A percentile compares a stretch with the other conserved stretches of the same genome.
Evolutionary conservation across 2,797 vertebrate genomes (phyloP).

Genomic region (Clarias laeviceps): DNA sequence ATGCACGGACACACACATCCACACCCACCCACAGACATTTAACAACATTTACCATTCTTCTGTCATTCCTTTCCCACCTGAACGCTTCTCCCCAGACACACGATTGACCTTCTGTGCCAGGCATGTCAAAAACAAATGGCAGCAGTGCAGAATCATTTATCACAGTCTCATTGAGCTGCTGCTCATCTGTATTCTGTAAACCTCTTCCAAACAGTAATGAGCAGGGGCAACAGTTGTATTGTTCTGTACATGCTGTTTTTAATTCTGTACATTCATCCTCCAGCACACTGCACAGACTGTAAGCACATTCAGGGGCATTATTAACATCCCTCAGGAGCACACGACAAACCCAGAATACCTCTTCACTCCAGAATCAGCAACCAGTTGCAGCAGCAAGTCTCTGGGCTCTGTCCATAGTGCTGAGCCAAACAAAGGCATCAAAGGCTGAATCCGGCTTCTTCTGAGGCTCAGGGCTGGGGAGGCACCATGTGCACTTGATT

Average conservation of each 20-base stretch:
- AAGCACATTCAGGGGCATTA: slow-evolving; percentile 3
- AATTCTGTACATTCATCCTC: slow-evolving; percentile 30
- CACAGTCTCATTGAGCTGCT: slow-evolving; percentile 45
- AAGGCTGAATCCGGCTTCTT: slow-evolving; percentile 61
- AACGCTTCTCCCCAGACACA: slow-evolving; percentile 44
- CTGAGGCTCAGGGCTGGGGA: slow-evolving; percentile 63
- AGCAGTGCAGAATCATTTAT: slow-evolving; percentile 47
- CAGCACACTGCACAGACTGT: slow-evolving; percentile 16
- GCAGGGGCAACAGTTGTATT: slow-evolving; percentile 16
- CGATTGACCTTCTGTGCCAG: slow-evolving; percentile 46
- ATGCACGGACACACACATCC: slow-evolving; percentile 67
- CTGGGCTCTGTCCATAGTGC: slow-evolving; percentile 71
- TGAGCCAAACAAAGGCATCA: slow-evolving; percentile 73
- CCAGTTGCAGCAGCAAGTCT: slow-evolving; percentile 63
- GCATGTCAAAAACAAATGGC: slow-evolving; percentile 49
- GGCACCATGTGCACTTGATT: slow-evolving; percentile 83
- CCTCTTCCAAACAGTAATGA: slow-evolving; percentile 25
- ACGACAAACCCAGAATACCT: slow-evolving; percentile 39
- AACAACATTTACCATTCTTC: slow-evolving; percentile 38
- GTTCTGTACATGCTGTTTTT: slow-evolving; percentile 30
- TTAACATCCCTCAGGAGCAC: slow-evolving; percentile 2
- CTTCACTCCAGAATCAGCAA: slow-evolving; percentile 64
- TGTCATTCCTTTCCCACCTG: slow-evolving; percentile 44
- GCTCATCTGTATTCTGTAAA: slow-evolving; percentile 26
- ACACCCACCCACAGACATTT: slow-evolving; percentile 49